A percentile compares a stretch with the other conserved stretches of the same genome.
Conservation (phyloP, 2,797 vertebrate species). For the Taenioides sp. region DNA sequence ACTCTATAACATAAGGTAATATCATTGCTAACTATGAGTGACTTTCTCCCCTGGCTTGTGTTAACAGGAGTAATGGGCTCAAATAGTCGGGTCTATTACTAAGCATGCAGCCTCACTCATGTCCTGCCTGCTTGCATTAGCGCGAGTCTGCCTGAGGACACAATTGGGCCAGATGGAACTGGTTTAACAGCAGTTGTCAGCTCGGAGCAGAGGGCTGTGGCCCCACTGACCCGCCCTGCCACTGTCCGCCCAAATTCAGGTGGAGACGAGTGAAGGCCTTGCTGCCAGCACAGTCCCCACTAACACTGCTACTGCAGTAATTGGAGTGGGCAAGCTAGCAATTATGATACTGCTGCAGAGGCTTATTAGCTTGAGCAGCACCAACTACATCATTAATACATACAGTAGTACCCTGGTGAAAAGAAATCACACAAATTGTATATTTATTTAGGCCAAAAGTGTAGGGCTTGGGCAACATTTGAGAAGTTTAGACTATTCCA, state of each 20-base stretch:
- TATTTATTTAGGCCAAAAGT: slow-evolving; percentile 7
- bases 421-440: slow-evolving; percentile 22
- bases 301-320: slow-evolving; percentile 44
- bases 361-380: slow-evolving; percentile 59
- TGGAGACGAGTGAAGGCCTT: slow-evolving; percentile 37
- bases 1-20: slow-evolving; percentile 1
- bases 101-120: slow-evolving; percentile 33
- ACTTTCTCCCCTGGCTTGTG: slow-evolving; percentile 1
- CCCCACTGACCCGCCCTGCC: slow-evolving; percentile 23
- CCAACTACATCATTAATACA: slow-evolving; percentile 58
- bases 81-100: slow-evolving; percentile 29
- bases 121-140: slow-evolving; percentile 48
- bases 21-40: neutral
- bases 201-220: slow-evolving; percentile 53
- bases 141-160: slow-evolving; percentile 41
- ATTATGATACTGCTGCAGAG: slow-evolving; percentile 42
- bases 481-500: slow-evolving; percentile 28
- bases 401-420: slow-evolving; percentile 34
- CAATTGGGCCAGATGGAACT: slow-evolving; percentile 50
- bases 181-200: slow-evolving; percentile 59
- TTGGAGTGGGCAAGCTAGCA: slow-evolving; percentile 46
- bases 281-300: slow-evolving; percentile 39
- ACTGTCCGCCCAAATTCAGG: slow-evolving; percentile 43
- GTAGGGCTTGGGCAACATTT: slow-evolving; percentile 18
- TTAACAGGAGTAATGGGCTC: slow-evolving; percentile 2